phyloP scores from a whole-genome alignment of 1,140 invertebrate genomes.

The Drosophila sturtevanti region DNA sequence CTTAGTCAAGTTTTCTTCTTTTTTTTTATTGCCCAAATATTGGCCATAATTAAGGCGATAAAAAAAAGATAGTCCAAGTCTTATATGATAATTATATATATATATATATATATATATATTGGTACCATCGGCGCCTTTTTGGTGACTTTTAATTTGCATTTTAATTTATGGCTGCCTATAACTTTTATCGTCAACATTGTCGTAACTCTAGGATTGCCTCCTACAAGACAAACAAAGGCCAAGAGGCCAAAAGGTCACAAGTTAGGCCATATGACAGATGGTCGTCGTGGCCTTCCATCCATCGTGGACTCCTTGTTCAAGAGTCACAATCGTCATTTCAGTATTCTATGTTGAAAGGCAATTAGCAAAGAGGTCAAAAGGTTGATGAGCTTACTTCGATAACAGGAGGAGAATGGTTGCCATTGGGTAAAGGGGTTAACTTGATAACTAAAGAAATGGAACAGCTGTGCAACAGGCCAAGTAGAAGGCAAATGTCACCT shows the following conservation, averaged over 20 bases:
- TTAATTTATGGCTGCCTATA: slow-evolving; percentile 75
- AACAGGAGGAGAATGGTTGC: slow-evolving; percentile 10
- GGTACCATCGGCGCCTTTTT: slow-evolving; percentile 5
- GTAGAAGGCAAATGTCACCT: slow-evolving; percentile 3
- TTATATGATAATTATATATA: slow-evolving; percentile 58
- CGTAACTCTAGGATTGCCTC: neutral
- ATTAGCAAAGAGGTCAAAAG: slow-evolving; percentile 62
- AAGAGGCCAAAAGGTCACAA: slow-evolving; percentile 45
- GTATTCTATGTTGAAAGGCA: slow-evolving; percentile 26
- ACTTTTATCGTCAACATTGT: slow-evolving; percentile 64
- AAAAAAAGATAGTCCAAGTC: slow-evolving; percentile 34
- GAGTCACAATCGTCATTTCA: slow-evolving; percentile 27
- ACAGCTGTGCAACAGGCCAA: neutral
- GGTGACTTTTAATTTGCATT: slow-evolving; percentile 73
- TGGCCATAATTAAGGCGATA: slow-evolving; percentile 74
- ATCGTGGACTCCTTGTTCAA: neutral
- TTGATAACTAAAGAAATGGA: slow-evolving; percentile 4
- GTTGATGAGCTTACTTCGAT: slow-evolving; percentile 31
- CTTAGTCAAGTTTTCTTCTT: slow-evolving; percentile 34
- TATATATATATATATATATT: slow-evolving; percentile 29
- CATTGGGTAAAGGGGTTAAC: slow-evolving; percentile 22
- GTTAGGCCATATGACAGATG: slow-evolving; percentile 63
- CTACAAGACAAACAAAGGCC: slow-evolving; percentile 2
- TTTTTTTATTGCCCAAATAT: slow-evolving; percentile 69
- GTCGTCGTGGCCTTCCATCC: slow-evolving; percentile 11